phyloP scores from a whole-genome alignment of 53 echinoderm and acorn worm genomes.

The Glandiceps talaboti region DNA sequence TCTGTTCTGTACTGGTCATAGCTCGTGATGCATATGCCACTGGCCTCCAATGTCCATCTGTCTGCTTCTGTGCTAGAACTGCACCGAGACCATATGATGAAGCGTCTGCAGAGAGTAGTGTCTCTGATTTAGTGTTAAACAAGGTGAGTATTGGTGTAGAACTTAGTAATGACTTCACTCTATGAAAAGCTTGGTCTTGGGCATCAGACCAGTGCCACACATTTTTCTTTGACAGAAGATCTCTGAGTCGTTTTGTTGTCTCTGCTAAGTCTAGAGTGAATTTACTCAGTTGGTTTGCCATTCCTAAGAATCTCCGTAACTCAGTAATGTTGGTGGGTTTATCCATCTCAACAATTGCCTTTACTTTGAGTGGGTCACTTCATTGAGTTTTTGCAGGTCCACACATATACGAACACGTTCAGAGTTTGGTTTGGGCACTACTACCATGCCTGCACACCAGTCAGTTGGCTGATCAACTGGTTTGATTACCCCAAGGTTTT shows the following conservation, averaged over 20 bases:
- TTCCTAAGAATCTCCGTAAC: neutral
- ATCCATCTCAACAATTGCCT: too few relatives aligned
- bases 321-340: neutral
- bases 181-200: neutral
- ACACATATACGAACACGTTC: slow-evolving; percentile 42
- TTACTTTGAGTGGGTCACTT: slow-evolving; percentile 15
- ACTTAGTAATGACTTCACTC: neutral
- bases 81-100: too few relatives aligned
- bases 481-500: slow-evolving; percentile 33
- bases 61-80: neutral
- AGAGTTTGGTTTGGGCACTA: slow-evolving; percentile 36
- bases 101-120: neutral
- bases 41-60: neutral
- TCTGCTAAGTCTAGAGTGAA: neutral
- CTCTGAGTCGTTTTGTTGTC: neutral
- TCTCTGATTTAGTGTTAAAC: neutral
- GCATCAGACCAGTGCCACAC: neutral
- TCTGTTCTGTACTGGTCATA: neutral
- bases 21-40: too few relatives aligned
- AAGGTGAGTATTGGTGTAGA: neutral
- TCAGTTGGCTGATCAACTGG: slow-evolving; percentile 31
- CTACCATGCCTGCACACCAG: slow-evolving; percentile 43
- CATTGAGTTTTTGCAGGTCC: slow-evolving; percentile 36
- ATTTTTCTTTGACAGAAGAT: neutral
- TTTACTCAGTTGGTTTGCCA: neutral